A percentile compares a stretch with the other conserved stretches of the same genome.
Conservation (phyloP, 2,888 invertebrate genomes). For the Malacosoma neustria region DNA sequence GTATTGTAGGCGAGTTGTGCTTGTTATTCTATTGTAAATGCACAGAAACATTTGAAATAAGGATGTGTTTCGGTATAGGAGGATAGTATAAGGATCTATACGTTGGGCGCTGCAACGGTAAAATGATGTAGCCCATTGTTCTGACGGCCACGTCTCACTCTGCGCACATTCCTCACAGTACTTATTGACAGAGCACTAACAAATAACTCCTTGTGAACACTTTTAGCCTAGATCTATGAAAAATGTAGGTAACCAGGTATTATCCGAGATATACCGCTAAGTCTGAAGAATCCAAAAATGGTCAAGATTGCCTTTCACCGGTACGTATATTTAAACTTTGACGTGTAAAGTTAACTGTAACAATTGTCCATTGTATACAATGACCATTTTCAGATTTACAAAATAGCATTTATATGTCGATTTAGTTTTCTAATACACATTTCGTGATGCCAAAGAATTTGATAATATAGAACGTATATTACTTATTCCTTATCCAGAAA, state of each 20-base stretch:
- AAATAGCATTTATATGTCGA: slow-evolving; percentile 5
- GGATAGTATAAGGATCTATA: neutral
- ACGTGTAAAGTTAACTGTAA: slow-evolving; percentile 15
- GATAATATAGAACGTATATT: neutral
- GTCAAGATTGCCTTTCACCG: slow-evolving; percentile 11
- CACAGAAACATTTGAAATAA: neutral
- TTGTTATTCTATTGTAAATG: neutral
- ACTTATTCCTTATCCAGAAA: neutral
- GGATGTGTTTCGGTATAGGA: neutral
- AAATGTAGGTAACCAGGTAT: neutral
- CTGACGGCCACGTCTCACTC: neutral
- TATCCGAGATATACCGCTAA: slow-evolving; percentile 1
- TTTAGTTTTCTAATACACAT: no score
- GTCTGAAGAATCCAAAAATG: slow-evolving; percentile 1
- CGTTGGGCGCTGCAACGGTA: neutral
- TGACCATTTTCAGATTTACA: slow-evolving; percentile 12
- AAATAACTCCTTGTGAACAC: neutral
- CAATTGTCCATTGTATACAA: slow-evolving; percentile 18
- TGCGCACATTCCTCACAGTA: neutral
- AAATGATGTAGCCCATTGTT: neutral
- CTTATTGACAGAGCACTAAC: neutral
- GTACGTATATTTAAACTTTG: slow-evolving; percentile 13
- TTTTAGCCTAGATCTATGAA: neutral
- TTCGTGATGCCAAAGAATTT: slow-evolving; percentile 3
- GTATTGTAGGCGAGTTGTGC: neutral